Percentiles rank a stretch among this genome's conserved stretches.
Evolutionary conservation across 2,113 vertebrate species (phyloP).

Genomic region (Zosterops lateralis): DNA sequence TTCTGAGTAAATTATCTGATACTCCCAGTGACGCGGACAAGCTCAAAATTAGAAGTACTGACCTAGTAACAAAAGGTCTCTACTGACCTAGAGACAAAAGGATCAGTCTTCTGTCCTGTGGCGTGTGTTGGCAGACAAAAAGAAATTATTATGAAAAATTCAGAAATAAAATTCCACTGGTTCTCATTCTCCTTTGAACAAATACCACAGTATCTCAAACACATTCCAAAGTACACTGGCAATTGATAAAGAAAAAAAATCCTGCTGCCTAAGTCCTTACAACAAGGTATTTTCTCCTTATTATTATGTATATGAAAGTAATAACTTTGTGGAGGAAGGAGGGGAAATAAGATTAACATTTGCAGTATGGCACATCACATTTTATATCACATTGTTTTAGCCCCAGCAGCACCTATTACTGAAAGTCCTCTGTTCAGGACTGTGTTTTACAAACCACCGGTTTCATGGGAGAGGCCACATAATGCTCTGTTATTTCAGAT

Average conservation of each 20-base stretch:
- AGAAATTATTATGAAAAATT: not conserved
- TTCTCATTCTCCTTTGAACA: not conserved
- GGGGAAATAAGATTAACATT: not conserved
- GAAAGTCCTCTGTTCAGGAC: not conserved
- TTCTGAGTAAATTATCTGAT: not conserved
- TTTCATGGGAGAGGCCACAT: not conserved
- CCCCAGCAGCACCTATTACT: not conserved
- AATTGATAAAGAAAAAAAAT: not conserved
- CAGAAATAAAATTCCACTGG: not conserved
- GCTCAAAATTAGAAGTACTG: slow-evolving; percentile 40
- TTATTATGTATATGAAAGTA: not conserved
- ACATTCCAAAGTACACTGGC: not conserved
- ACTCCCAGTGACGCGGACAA: not conserved
- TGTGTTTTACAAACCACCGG: not conserved
- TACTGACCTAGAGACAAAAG: slow-evolving; percentile 41
- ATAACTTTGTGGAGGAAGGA: not conserved
- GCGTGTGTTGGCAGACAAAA: not conserved
- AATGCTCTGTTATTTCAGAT: not conserved
- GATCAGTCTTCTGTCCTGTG: not conserved
- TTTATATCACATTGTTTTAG: not conserved
- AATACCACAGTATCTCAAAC: not conserved
- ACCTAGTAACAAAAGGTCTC: slow-evolving; percentile 29
- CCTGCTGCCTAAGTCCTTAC: not conserved
- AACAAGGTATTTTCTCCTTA: not conserved
- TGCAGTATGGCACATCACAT: not conserved